Conservation (phyloP, 2,888 invertebrate genomes). For the Spodoptera picta region DNA sequence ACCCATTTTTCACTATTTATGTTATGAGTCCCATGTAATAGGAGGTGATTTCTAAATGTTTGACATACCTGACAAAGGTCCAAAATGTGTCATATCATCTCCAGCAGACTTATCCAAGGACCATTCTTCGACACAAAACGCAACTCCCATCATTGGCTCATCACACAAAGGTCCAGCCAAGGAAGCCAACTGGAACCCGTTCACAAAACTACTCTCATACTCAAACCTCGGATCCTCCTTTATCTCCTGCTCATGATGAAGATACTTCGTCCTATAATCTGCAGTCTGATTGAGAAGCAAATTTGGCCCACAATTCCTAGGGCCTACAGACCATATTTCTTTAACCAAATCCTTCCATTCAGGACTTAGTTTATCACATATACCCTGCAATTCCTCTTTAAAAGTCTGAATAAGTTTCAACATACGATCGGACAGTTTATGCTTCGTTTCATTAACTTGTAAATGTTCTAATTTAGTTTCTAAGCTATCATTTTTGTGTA, state of each 20-base stretch:
- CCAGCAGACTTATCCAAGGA: conserved; percentile 82
- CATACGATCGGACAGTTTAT: conserved; percentile 79
- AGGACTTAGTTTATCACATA: conserved; percentile 89
- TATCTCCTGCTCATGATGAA: conserved; percentile 77
- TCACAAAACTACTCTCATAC: conserved; percentile 94
- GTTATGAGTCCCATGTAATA: too few relatives aligned
- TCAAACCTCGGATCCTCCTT: conserved; percentile 88
- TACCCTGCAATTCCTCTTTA: conserved; percentile 88
- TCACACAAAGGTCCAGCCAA: conserved; percentile 98
- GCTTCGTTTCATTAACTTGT: conserved; percentile 70
- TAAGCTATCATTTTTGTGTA: conserved; percentile 76
- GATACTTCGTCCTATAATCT: conserved; percentile 88
- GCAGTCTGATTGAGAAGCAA: conserved; percentile 94
- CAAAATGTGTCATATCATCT: conserved; percentile 80
- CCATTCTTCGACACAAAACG: conserved; percentile 96
- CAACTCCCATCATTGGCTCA: conserved; percentile 98
- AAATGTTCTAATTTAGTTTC: conserved; percentile 72
- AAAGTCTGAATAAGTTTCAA: conserved; percentile 81
- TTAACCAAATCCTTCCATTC: conserved; percentile 87
- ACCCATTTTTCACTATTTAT: too few relatives aligned
- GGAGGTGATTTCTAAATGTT: too few relatives aligned
- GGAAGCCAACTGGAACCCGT: conserved; percentile 95
- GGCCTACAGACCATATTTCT: conserved; percentile 97
- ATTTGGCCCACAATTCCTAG: conserved; percentile 96
- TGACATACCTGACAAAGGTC: conserved; percentile 88